These are phyloP conservation scores for Drosophila borborema DNA, from an alignment of 2,888 invertebrate genomes.

Conservation along the genomic window DNA sequence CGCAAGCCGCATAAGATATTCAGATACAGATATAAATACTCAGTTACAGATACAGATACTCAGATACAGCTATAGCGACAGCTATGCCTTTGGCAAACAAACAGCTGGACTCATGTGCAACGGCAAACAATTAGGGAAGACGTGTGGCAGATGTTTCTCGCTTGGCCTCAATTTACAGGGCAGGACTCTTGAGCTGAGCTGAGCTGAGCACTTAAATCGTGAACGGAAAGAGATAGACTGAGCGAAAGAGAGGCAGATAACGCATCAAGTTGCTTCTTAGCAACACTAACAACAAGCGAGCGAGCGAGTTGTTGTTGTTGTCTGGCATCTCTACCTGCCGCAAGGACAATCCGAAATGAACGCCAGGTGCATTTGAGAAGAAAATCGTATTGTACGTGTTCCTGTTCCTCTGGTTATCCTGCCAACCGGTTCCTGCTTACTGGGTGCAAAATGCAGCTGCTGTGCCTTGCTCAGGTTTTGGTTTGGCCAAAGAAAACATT, in stretches of 20 bases:
- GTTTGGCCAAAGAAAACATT: constrained; percentile 11
- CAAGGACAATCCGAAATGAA: constrained; percentile 46
- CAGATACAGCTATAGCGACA: constrained; percentile 1
- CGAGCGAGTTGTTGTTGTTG: constrained; percentile 24
- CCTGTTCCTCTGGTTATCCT: constrained; percentile 52
- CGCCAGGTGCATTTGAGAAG: constrained; percentile 67
- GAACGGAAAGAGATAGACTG: constrained; percentile 8
- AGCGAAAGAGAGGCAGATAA: constrained; percentile 17
- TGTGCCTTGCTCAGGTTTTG: constrained; percentile 21
- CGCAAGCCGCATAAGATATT: constrained; percentile 1
- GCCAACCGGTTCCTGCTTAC: constrained; percentile 52
- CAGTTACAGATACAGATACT: constrained; percentile 18
- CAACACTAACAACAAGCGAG: constrained; percentile 53
- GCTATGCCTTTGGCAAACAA: constrained; percentile 34
- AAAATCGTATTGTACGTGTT: constrained; percentile 59
- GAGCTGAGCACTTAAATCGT: constrained; percentile 60
- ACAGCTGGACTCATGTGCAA: constrained; percentile 68
- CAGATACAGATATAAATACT: constrained; percentile 22
- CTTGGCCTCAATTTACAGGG: constrained; percentile 47
- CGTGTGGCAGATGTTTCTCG: constrained; percentile 78
- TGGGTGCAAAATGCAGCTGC: constrained; percentile 72
- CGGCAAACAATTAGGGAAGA: constrained; percentile 71
- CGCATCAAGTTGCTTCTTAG: constrained; percentile 53
- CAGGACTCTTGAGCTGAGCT: constrained; percentile 58
- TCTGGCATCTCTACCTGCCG: constrained; percentile 63